phyloP scores from a whole-genome alignment of 2,888 invertebrate species.

The Dioctria linearis region DNA sequence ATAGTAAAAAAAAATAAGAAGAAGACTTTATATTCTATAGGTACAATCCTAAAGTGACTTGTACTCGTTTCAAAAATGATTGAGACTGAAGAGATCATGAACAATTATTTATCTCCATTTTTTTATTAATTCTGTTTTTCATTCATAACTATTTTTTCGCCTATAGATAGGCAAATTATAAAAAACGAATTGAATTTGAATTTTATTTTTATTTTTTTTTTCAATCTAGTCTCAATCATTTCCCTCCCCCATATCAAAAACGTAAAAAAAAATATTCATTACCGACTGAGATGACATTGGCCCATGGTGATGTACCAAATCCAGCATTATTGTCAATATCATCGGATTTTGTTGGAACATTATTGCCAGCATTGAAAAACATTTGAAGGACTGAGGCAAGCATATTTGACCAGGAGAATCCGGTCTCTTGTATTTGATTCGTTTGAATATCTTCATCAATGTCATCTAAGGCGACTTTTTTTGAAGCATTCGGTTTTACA shows the following conservation, averaged over 20 bases:
- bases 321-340: constrained; percentile 77
- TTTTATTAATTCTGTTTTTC: no score
- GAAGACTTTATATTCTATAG: constrained; percentile 6
- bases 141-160: no score
- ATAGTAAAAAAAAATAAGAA: constrained; percentile 16
- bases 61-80: no score
- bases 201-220: no score
- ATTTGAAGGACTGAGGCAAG: constrained; percentile 90
- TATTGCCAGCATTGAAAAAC: constrained; percentile 78
- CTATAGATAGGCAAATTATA: no score
- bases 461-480: constrained; percentile 88
- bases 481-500: constrained; percentile 90
- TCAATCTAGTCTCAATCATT: no score
- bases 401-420: constrained; percentile 92
- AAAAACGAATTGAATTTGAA: neutral
- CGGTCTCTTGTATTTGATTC: constrained; percentile 83
- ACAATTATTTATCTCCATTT: no score
- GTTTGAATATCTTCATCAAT: constrained; percentile 86
- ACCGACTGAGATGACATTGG: constrained; percentile 86
- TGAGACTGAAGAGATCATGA: no score
- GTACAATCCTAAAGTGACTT: neutral
- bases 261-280: constrained; percentile 40
- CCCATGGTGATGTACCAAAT: constrained; percentile 86
- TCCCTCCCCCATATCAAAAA: neutral
- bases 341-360: constrained; percentile 84